These are phyloP conservation scores for Enteromius trimaculatus DNA, from an alignment of 2,797 vertebrate species.

Conservation along the genomic window DNA sequence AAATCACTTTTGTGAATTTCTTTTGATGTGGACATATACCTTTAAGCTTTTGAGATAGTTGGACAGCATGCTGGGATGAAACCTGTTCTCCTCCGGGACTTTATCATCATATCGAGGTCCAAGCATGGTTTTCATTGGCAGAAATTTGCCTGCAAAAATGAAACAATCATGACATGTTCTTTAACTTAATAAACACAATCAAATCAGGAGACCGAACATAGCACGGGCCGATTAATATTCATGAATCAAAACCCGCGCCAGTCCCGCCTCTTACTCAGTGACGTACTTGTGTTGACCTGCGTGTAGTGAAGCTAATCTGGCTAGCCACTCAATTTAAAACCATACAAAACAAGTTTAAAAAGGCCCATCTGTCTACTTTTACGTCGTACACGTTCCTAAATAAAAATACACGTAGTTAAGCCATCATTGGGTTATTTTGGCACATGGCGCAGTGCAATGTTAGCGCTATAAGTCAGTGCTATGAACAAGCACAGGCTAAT, in stretches of 20 bases:
- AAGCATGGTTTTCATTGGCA: conserved; percentile 99
- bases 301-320: conserved; percentile 27
- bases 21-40: conserved; percentile 73
- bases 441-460: neutral
- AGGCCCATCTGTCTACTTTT: too few relatives aligned
- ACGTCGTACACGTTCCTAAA: neutral
- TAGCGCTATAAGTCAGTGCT: neutral
- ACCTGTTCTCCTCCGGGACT: conserved; percentile 94
- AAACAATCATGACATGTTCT: neutral
- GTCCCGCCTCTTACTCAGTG: neutral
- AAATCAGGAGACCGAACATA: neutral
- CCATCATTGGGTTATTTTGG: neutral
- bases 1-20: too few relatives aligned
- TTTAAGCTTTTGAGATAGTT: conserved; percentile 96
- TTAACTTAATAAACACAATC: neutral
- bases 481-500: conserved; percentile 3
- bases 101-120: conserved; percentile 94
- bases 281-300: conserved; percentile 40
- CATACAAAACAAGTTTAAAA: neutral
- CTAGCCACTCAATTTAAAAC: conserved; percentile 31
- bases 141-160: conserved; percentile 85
- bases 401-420: neutral
- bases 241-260: neutral
- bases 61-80: conserved; percentile 96
- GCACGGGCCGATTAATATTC: neutral